Conservation (phyloP, 2,113 vertebrate genomes). For the Chunga burmeisteri region DNA sequence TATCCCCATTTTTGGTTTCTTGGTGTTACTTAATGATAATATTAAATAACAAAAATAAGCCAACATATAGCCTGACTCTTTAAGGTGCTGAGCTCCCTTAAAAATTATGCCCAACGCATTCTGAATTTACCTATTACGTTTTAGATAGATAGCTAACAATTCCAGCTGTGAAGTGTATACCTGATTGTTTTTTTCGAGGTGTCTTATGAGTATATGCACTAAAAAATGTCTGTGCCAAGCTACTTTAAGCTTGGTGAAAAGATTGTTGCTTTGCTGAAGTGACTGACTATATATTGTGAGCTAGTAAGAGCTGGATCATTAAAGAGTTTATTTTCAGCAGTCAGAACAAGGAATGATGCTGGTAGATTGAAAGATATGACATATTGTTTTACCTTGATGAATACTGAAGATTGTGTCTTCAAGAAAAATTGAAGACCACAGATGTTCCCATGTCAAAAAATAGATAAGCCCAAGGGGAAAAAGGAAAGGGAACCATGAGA, state of each 20-base stretch:
- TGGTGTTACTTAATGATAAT: not conserved
- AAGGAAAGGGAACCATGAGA: not conserved
- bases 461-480: conserved; percentile 12
- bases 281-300: not conserved
- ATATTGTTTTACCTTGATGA: conserved; percentile 37
- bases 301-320: not conserved
- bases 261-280: not conserved
- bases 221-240: not conserved
- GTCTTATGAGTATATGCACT: not conserved
- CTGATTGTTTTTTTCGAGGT: not conserved
- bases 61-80: not conserved
- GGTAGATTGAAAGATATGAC: conserved; percentile 22
- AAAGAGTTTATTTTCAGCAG: conserved; percentile 54
- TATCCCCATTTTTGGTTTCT: not conserved
- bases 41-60: not conserved
- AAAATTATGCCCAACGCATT: not conserved
- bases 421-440: not conserved
- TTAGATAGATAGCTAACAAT: not conserved
- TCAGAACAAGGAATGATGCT: not conserved
- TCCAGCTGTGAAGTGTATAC: not conserved
- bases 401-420: conserved; percentile 9
- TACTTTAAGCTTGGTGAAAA: not conserved
- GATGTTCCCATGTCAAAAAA: conserved; percentile 30
- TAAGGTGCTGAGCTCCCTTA: not conserved
- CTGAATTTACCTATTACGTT: not conserved